Evolutionary conservation across 1,140 invertebrate species (phyloP), one percentile per base, ranked within the genome.

Genomic region (Hycleus phaleratus): DNA sequence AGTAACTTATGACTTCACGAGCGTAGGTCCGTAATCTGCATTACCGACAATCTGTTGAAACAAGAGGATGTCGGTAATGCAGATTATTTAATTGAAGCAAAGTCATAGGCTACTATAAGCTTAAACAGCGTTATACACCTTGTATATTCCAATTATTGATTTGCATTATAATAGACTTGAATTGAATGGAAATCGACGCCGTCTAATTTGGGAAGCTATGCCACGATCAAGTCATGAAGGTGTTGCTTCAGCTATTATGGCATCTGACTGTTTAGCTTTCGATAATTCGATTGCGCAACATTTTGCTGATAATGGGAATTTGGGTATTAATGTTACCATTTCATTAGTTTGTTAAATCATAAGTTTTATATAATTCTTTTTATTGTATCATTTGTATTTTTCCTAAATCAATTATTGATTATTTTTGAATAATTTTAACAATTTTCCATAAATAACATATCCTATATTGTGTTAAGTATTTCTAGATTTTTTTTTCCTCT

Each of bases 291-390:
- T 98, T 74, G 97, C 97, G 55, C 93, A 98, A 75, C 79, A 98
- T 43, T 99, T 99, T 82, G 94, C 97, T 12, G 97, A 99, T 73
- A 98, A 98, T 78, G 97, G 96, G 4, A 99, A 99, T 78, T 82
- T 99, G 55, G 97, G 95, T 63, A 99, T 99, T 65, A 99, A 99
- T 79, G 97, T 99, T 60, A 98, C 97, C 69, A 99, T 99, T 75
- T 94, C 91, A 58, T 86, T 91, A 82, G 87, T 88, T 75, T 88
- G 77, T 60, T 72, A 65, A 63, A 24, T 9, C 24, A 40, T 42
- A 38, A 46, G 45, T 52, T 44, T 11, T 51, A 46, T 11, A 32
- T n/a, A 11, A 43, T 50, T 38, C 56, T 43, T 59, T 9, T n/a
- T 9, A 24, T 12, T 42, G 48, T 11, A 45, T 26, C 12, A 25